Evolutionary conservation across 2,113 vertebrate species (phyloP), one percentile per base, ranked within the genome.

Genomic region (Caloenas nicobarica): DNA sequence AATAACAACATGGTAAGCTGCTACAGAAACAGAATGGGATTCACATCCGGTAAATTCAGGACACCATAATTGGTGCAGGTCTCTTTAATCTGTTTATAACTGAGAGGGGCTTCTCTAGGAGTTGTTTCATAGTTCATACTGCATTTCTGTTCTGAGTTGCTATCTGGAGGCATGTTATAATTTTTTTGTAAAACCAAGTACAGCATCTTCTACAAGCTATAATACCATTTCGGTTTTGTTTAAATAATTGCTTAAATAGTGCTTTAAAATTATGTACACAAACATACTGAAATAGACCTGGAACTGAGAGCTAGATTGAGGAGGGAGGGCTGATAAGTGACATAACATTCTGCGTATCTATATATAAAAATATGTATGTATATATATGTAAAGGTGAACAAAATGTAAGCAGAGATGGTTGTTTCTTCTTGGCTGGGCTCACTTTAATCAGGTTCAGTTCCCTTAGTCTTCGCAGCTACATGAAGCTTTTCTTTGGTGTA

Each of bases 61-160:
- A 64, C 13, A 42, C 16, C 0, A 0, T 94, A 81, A 73, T 11
- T 86, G 31, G n/a, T 53, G 16, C 19, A 58, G 28, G 15, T 93
- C 23, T 84, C 53, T 86, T 76, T 87, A 80, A 61, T 91, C 46
- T 66, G 51, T 33, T 65, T 80, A 9, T 72, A 94, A 81, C n/a
- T 70, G 76, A 83, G 82, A 34, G 31, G 12, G 54, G 11, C 17
- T 92, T 93, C 51, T 92, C 46, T 21, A 83, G 36, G 71, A 88
- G 40, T n/a, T 88, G 36, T 70, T 91, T 91, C n/a, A 46, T 92
- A 86, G 91, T 83, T 95, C 40, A 70, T 86, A 26, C 60, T 71
- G 33, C 5, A 13, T 80, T 89, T 26, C 10, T 72, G 22, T 81
- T 85, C 53, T 61, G 54, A 93, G 44, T 88, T 90, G 19, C 21